These are phyloP conservation scores for Mustelus asterias DNA, from an alignment of 2,113 vertebrate genomes.

Conservation along the genomic window DNA sequence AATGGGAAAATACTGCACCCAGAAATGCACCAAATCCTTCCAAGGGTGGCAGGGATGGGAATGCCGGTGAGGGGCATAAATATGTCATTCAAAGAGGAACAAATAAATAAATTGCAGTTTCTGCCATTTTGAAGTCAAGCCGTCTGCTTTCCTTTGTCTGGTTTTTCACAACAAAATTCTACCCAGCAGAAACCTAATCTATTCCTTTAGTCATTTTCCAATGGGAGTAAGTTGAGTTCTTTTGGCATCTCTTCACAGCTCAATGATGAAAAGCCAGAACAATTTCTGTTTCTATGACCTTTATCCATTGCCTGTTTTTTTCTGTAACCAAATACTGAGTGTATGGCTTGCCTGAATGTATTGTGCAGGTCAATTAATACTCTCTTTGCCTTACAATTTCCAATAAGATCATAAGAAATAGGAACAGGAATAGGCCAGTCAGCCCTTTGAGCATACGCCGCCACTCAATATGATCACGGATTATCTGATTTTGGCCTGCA, in stretches of 20 bases:
- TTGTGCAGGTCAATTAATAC: neutral
- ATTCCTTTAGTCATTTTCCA: neutral
- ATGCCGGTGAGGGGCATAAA: no score
- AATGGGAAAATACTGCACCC: neutral
- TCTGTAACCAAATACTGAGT: neutral
- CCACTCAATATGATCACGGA: neutral
- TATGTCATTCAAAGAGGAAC: neutral
- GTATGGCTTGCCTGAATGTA: neutral
- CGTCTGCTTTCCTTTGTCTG: neutral
- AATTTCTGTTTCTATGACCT: neutral
- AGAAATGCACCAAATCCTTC: neutral
- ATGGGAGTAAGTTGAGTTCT: neutral
- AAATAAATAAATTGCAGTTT: neutral
- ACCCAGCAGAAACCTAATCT: neutral
- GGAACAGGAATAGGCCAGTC: neutral
- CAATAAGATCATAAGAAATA: neutral
- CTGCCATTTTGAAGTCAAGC: neutral
- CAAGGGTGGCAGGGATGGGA: no score
- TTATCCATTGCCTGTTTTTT: neutral
- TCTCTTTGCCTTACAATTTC: neutral
- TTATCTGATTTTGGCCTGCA: no score
- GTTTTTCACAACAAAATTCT: neutral
- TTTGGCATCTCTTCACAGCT: neutral
- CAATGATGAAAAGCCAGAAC: neutral
- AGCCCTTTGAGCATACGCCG: neutral